Evolutionary conservation across 2,888 invertebrate genomes (phyloP), one percentile per base, ranked within the genome.

Genomic region (Lasioglossum zephyrum): DNA sequence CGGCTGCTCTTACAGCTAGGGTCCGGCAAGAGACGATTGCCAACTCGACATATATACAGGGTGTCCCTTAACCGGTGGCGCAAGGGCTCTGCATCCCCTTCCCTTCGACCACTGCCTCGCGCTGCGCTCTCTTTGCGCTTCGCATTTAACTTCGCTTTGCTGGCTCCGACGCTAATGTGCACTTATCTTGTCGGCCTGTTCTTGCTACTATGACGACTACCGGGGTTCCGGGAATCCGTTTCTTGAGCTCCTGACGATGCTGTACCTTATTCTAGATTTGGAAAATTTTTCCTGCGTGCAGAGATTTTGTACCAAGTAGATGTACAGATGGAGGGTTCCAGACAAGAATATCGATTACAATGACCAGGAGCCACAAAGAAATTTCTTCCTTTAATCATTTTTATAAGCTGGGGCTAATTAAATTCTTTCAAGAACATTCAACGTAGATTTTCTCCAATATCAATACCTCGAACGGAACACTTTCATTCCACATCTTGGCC

Each of bases 1-100:
- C 93, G 94, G 93, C 94, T 94, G 94, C 90, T 87, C 89, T 91
- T 86, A 86, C 86, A 66, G 73, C 69, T 70, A 79, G 86, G 81
- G 86, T 86, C 87, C 81, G 85, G 80, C 87, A 82, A 90, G 79
- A 84, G 87, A 88, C 87, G 83, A 81, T 85, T 77, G 80, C 84
- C 84, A 82, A 72, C 86, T 90, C 84, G 84, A 80, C 88, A 87
- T 81, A 87, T 85, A 88, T 81, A 78, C 79, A 63, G 63, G 63
- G 63, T 63, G 63, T 63, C 63, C 31, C 63, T 31, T 63, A 63
- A 63, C 63, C 26, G 63, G 63, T 63, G 16, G 53, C 63, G 31
- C 13, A 2, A 31, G 63, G 31, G 63, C 31, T 31, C 31, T 31
- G 63, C 63, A 63, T 63, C 63, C 60, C 60, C 60, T 60, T 26